Percentiles rank a stretch among this genome's conserved stretches.
These are phyloP conservation scores for Galeruca laticollis DNA, from an alignment of 2,888 invertebrate genomes.

Conservation along the genomic window DNA sequence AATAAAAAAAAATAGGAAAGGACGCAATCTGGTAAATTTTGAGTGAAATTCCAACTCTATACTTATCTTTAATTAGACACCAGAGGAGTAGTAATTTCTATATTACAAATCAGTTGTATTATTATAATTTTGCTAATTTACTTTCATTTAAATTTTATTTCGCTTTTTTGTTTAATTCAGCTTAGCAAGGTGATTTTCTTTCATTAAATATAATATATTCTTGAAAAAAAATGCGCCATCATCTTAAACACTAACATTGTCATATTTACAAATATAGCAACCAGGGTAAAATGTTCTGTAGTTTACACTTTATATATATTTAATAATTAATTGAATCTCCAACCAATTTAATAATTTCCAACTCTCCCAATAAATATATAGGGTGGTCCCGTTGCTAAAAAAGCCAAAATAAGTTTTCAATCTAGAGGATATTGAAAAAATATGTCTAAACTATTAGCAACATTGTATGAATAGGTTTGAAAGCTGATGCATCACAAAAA, in stretches of 20 bases:
- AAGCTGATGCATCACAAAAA: not conserved
- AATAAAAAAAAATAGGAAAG: too few relatives aligned
- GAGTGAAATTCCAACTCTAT: not conserved
- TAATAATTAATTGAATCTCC: conserved; percentile 22
- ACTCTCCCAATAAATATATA: not conserved
- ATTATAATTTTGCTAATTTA: not conserved
- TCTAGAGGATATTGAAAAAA: not conserved
- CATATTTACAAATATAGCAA: conserved; percentile 9
- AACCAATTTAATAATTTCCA: conserved; percentile 9
- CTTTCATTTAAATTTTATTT: not conserved
- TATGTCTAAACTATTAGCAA: too few relatives aligned
- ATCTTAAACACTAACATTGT: conserved; percentile 6
- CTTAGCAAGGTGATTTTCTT: not conserved
- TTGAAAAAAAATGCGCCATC: not conserved
- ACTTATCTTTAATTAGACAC: not conserved
- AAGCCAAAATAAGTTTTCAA: not conserved
- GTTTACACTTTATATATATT: conserved; percentile 20
- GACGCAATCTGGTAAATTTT: too few relatives aligned
- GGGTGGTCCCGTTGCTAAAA: not conserved
- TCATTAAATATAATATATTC: not conserved
- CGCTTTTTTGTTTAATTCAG: not conserved
- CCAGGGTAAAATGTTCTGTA: conserved; percentile 29
- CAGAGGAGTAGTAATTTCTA: too few relatives aligned
- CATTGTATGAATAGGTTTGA: not conserved
- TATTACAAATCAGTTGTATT: not conserved